A percentile compares a stretch with the other conserved stretches of the same genome.
These are phyloP conservation scores for Mesorhabditis sp. DNA, from an alignment of 2,888 invertebrate species.

Conservation along the genomic window DNA sequence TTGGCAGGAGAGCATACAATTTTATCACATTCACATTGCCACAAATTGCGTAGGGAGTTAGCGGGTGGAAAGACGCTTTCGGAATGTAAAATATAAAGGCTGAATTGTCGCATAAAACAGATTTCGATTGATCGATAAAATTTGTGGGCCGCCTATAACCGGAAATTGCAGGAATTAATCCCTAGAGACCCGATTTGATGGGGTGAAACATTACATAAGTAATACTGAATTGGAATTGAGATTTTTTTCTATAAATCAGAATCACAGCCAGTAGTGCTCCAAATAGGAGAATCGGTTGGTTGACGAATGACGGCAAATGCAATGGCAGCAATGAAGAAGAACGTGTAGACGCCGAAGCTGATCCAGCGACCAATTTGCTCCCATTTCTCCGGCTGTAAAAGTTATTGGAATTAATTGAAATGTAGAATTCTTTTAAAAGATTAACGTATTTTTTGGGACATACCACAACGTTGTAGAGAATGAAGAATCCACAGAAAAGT, in stretches of 20 bases:
- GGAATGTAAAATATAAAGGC: no score
- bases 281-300: neutral
- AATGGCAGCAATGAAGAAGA: neutral
- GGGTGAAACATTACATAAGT: no score
- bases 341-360: neutral
- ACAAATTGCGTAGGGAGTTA: no score
- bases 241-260: neutral
- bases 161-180: no score
- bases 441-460: neutral
- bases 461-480: slow-evolving; percentile 26
- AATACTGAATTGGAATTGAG: no score
- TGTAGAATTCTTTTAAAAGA: neutral
- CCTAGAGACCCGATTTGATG: no score
- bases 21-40: no score
- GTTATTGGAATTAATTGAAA: neutral
- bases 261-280: neutral
- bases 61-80: no score
- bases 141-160: no score
- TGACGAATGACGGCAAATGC: neutral
- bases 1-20: no score
- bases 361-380: neutral
- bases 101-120: no score
- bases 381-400: neutral
- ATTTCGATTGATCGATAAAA: no score
- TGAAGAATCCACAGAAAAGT: slow-evolving; percentile 65